Conservation (phyloP, 2,797 vertebrate genomes). For the Sebastolobus altivelis region DNA sequence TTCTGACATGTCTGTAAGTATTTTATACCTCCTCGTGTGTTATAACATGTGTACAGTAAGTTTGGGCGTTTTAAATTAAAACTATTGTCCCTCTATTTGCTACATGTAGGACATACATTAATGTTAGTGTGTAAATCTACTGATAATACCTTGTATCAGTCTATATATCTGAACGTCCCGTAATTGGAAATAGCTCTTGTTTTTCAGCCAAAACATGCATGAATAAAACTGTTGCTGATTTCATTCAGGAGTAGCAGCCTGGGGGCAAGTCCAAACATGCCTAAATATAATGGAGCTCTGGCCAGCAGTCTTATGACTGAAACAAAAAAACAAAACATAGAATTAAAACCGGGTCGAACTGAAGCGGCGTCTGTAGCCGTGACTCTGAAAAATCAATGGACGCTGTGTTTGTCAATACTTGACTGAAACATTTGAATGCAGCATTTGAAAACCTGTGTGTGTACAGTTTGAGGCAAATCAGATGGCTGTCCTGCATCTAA, state of each 20-base stretch:
- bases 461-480: constrained; percentile 16
- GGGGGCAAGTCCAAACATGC: constrained; percentile 51
- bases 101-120: background rate
- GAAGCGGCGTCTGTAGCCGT: background rate
- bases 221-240: constrained; percentile 12
- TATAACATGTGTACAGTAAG: background rate
- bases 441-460: background rate
- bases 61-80: background rate
- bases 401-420: background rate
- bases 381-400: background rate
- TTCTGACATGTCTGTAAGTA: constrained; percentile 8
- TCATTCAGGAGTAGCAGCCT: constrained; percentile 14
- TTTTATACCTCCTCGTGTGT: background rate
- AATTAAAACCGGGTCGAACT: constrained; percentile 20
- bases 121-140: background rate
- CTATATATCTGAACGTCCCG: background rate
- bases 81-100: background rate
- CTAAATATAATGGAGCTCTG: constrained; percentile 39
- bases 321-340: background rate
- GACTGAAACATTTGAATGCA: constrained; percentile 4
- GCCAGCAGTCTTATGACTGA: constrained; percentile 7
- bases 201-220: constrained; percentile 24
- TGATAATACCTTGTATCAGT: background rate
- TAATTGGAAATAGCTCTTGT: constrained; percentile 5
- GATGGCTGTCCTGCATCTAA: background rate